Conservation (phyloP, 2,797 vertebrate genomes). For the Anguilla megastoma region DNA sequence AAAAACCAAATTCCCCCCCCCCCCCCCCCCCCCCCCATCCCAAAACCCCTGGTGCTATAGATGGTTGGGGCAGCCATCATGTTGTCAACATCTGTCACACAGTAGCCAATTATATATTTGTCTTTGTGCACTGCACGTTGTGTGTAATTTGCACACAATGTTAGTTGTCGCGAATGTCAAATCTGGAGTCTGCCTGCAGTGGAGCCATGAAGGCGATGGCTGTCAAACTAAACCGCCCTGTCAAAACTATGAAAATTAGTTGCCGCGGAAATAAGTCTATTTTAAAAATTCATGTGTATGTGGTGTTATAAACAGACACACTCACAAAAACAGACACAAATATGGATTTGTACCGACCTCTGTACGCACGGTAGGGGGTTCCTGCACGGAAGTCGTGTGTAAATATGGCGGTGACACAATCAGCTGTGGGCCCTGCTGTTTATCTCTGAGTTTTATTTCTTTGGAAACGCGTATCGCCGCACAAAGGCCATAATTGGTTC, state of each 20-base stretch:
- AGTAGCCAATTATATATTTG: constrained; percentile 8
- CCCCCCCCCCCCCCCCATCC: background rate
- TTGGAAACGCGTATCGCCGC: constrained; percentile 17
- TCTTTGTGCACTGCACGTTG: background rate
- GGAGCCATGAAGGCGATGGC: constrained; percentile 3
- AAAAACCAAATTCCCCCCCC: background rate
- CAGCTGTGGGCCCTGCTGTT: constrained; percentile 45
- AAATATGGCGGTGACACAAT: constrained; percentile 49
- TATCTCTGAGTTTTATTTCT: constrained; percentile 55
- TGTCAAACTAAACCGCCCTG: constrained; percentile 39
- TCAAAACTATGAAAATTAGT: constrained; percentile 46
- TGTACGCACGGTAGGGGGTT: constrained; percentile 38
- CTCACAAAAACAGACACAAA: constrained; percentile 54
- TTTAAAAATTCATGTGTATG: constrained; percentile 26
- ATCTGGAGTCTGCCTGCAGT: background rate
- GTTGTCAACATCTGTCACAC: background rate
- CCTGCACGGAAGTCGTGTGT: constrained; percentile 45
- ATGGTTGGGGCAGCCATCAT: constrained; percentile 15
- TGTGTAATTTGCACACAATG: background rate
- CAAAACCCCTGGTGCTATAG: background rate
- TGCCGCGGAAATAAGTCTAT: constrained; percentile 42
- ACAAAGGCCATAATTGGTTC: constrained; percentile 58
- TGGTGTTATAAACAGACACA: constrained; percentile 46
- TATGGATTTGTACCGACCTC: constrained; percentile 39
- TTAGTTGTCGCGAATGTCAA: constrained; percentile 11